Base-by-base conservation (phyloP, 1,140 invertebrate genomes). In the Hyles vespertilio region DNA sequence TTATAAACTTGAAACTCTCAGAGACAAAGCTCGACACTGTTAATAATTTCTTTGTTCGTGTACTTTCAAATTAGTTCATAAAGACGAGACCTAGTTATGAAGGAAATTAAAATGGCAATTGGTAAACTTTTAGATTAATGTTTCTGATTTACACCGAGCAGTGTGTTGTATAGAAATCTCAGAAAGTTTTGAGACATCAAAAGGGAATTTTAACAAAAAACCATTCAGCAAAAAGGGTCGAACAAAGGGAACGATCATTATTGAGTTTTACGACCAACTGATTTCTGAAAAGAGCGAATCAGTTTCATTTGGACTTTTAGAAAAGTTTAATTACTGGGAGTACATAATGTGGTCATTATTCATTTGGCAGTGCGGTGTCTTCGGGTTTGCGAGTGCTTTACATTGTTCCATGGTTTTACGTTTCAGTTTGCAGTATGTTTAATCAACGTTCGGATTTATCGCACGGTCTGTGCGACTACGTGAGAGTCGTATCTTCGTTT, bases 291-390 rank as follows among this genome's bases (percentile, higher is more conserved):
- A 63, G 67, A 60, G 59, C 43, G 57, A 69, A 67, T 70, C 54
- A 67, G 65, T 67, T 67, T 66, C 63, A 68, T 64, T 67, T 69
- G 56, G 49, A 69, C 67, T 65, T 69, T 63, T 55, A 62, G 40
- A 60, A 58, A 53, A 52, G 53, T 67, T 67, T 67, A 70, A 68
- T 73, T 56, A 56, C 32, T 34, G 45, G 45, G 32, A 56, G 12
- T 32, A 63, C 58, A 63, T 61, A 67, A 69, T 67, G 40, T 52
- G 62, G 52, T 64, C 63, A 69, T 72, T 67, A 72, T 61, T 64
- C 63, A 66, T 58, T 68, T 9, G 34, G 47, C 34, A 34, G 34
- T 51, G 33, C 6, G 46, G 46, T 47, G 12, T 47, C 10, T 47
- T 47, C 12, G 46, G 10, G 4, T 11, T 47, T 47, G 12, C 10